Conservation (phyloP, 92 coral and sea anemone species). For the Diadumene lineata region DNA sequence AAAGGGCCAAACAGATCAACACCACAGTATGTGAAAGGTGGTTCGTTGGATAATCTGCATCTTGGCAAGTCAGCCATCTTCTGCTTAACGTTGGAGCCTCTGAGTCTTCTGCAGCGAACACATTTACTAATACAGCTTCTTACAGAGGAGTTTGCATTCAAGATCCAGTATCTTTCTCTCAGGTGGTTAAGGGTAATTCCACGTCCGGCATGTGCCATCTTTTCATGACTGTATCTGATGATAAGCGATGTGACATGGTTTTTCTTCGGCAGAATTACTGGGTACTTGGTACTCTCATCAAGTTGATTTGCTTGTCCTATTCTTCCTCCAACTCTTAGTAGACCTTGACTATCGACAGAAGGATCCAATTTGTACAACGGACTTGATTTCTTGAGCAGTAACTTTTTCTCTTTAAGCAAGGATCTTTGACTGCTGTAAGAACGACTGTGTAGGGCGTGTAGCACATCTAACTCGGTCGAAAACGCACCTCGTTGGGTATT, state of each 20-base stretch:
- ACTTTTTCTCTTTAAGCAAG: neutral
- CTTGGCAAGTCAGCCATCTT: conserved; percentile 39
- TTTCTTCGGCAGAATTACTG: conserved; percentile 22
- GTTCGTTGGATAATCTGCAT: neutral
- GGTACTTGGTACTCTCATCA: conserved; percentile 24
- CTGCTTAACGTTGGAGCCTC: conserved; percentile 12
- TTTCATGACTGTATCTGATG: conserved; percentile 31
- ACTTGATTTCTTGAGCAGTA: neutral
- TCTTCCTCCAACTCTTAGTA: conserved; percentile 33
- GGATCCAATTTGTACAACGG: neutral
- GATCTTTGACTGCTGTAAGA: too few species aligned
- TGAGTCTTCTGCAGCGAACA: conserved; percentile 21
- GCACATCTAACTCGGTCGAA: neutral
- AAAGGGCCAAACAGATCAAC: conserved; percentile 35
- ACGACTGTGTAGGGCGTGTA: neutral
- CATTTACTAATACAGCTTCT: conserved; percentile 16
- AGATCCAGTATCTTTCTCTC: conserved; percentile 30
- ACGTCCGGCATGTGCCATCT: conserved; percentile 32
- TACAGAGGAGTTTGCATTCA: conserved; percentile 35
- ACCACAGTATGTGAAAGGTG: conserved; percentile 29
- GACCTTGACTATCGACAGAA: neutral
- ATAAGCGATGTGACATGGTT: conserved; percentile 35
- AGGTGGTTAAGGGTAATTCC: conserved; percentile 21
- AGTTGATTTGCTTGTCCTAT: conserved; percentile 16
- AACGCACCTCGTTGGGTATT: neutral